phyloP scores from a whole-genome alignment of 2,113 vertebrate species.

The Toxotes chatareus region DNA sequence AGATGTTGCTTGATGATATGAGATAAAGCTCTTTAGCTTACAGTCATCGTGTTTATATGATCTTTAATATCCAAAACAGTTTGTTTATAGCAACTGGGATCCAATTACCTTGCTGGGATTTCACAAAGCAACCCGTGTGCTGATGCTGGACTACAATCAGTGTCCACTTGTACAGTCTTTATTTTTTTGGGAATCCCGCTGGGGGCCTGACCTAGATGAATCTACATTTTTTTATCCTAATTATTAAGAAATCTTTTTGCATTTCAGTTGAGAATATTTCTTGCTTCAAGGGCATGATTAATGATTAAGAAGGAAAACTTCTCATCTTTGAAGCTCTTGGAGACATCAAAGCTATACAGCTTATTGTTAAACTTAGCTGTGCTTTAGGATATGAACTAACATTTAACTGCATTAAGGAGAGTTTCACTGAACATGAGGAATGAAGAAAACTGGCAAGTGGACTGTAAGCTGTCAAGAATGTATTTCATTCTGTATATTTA shows the following conservation, averaged over 20 bases:
- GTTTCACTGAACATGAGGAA: constrained; percentile 19
- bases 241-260: constrained; percentile 47
- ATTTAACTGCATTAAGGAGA: constrained; percentile 30
- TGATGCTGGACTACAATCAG: constrained; percentile 50
- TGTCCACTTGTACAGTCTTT: constrained; percentile 39
- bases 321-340: constrained; percentile 66
- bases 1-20: constrained; percentile 10
- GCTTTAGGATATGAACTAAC: constrained; percentile 62
- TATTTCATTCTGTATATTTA: constrained; percentile 45
- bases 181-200: constrained; percentile 56
- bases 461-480: constrained; percentile 37
- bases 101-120: constrained; percentile 39
- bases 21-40: constrained; percentile 32
- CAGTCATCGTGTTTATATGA: constrained; percentile 46
- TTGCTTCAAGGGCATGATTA: constrained; percentile 76
- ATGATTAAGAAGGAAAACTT: constrained; percentile 76
- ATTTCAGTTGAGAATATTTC: constrained; percentile 64
- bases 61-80: constrained; percentile 41
- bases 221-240: constrained; percentile 59
- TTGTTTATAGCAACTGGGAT: constrained; percentile 50
- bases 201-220: constrained; percentile 67
- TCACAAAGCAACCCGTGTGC: constrained; percentile 41
- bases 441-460: constrained; percentile 28
- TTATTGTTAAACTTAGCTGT: constrained; percentile 68
- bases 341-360: constrained; percentile 71